A percentile compares a stretch with the other conserved stretches of the same genome.
phyloP scores from a whole-genome alignment of 1,140 invertebrate species.

The Cydia pomonella region DNA sequence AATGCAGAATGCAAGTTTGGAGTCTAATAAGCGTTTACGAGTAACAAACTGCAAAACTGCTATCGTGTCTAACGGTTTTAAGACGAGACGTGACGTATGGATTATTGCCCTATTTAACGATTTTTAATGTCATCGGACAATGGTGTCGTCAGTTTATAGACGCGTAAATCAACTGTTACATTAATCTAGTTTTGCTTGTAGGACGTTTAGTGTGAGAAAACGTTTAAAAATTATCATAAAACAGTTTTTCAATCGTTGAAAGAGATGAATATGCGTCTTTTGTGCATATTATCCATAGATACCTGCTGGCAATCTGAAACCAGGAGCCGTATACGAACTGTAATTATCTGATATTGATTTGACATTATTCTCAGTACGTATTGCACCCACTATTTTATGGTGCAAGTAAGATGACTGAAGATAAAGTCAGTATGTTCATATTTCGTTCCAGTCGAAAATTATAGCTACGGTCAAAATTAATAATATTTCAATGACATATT shows the following conservation, averaged over 20 bases:
- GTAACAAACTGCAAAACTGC: slow-evolving; percentile 4
- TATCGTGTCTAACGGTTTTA: slow-evolving; percentile 40
- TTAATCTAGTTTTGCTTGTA: slow-evolving; percentile 46
- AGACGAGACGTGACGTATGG: slow-evolving; percentile 58
- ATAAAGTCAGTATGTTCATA: no score
- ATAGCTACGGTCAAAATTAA: no score
- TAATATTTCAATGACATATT: no score
- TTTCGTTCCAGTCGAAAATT: no score
- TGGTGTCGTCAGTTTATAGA: slow-evolving; percentile 50
- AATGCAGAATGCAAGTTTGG: not conserved
- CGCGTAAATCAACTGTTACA: slow-evolving; percentile 50
- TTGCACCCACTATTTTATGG: no score
- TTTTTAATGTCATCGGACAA: slow-evolving; percentile 52
- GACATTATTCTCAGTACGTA: no score
- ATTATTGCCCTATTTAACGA: slow-evolving; percentile 59
- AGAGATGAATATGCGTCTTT: not conserved
- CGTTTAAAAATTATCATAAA: slow-evolving; percentile 35
- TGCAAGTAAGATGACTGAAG: no score
- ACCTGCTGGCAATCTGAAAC: no score
- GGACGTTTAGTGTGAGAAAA: slow-evolving; percentile 50
- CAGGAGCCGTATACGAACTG: no score
- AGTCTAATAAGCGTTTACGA: not conserved
- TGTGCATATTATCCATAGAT: no score
- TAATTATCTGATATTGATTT: no score
- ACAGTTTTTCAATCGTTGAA: not conserved